phyloP scores from a whole-genome alignment of 2,888 invertebrate species.

The Sussaba pulchella region DNA sequence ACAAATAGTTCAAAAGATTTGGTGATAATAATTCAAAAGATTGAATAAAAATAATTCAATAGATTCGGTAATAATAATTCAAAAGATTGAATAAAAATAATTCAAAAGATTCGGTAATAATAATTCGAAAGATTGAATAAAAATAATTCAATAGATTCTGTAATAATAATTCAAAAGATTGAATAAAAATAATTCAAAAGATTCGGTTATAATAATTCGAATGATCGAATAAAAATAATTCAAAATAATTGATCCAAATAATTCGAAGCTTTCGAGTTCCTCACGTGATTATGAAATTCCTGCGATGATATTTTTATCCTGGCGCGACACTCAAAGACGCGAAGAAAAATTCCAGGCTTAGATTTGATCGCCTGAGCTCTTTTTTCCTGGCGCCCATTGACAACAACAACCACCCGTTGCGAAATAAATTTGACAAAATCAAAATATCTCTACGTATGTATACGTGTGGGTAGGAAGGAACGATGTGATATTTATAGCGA shows the following conservation, averaged over 20 bases:
- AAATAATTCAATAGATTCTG: no score
- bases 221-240: no score
- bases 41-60: no score
- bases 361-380: slow-evolving; percentile 5
- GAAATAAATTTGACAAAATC: neutral
- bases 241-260: no score
- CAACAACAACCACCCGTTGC: slow-evolving; percentile 1
- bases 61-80: no score
- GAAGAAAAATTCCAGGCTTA: neutral
- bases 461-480: no score
- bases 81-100: neutral
- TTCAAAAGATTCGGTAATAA: neutral
- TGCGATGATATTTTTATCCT: slow-evolving; percentile 17
- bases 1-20: neutral
- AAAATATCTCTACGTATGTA: no score
- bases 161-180: no score
- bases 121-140: no score
- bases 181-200: neutral
- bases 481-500: slow-evolving; percentile 37
- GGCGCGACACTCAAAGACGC: slow-evolving; percentile 9
- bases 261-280: neutral
- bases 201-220: no score
- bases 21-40: no score
- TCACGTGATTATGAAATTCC: slow-evolving; percentile 14
- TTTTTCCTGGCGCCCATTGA: neutral